Evolutionary conservation across 2,888 invertebrate genomes (phyloP), one percentile per base, ranked within the genome.

Genomic region (Harpalus rufipes): DNA sequence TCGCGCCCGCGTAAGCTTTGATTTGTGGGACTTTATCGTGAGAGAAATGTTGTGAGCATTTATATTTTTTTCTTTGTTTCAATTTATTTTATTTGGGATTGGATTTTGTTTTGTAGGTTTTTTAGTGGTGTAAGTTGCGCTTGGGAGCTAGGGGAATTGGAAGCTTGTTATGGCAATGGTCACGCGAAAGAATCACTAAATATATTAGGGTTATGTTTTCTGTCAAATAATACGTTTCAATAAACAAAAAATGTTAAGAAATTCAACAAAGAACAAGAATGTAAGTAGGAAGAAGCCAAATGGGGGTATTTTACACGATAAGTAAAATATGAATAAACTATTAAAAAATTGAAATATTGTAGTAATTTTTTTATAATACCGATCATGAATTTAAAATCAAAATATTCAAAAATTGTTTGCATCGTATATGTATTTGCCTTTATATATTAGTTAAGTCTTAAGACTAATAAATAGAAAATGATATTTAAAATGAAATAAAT

Each of bases 1-100:
- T 51, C 41, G 16, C 74, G 56, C 83, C 72, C 59, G 74, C 76
- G 32, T 18, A 44, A 18, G 14, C 7, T 59, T 59, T 83, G 83
- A 83, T 83, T 83, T 83, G 83, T 83, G 83, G 83, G 83, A 83
- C 61, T 32, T 44, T 76, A 74, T 83, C 83, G 83, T 83, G 83
- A 72, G 58, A 72, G 68, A 74, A 74, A 74, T 74, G 65, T 65
- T 65, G 81, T 65, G 56, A 56, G 68, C 58, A 8, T 58, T 68
- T 6, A 56, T 81, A 32, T 32, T 63, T 44, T 68, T 81, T 68
- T 81, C 51, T 65, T 63, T 81, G 63, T 79, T 79, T 79, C 58
- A 32, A 25, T 21, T 79, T 68, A 39, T 74, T 74, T 74, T 82
- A 21, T 68, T 58, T 82, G 16, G 72, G 44, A 74, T 44, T 74